Conservation (phyloP, 2,113 vertebrate genomes). For the Scopus umbretta region DNA sequence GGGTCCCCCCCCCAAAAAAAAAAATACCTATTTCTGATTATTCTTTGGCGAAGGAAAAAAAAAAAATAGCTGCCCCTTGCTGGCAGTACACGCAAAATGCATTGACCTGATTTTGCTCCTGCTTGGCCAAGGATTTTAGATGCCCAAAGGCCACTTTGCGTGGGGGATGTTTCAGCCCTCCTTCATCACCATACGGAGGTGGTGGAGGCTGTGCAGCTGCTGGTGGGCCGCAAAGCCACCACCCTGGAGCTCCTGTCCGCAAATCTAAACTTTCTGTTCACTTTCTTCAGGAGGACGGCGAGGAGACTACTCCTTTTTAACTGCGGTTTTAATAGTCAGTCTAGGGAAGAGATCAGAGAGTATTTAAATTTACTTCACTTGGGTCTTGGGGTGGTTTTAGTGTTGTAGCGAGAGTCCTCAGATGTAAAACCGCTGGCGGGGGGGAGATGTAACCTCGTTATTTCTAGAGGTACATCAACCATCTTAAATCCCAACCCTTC, state of each 20-base stretch:
- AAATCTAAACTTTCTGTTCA: fast-evolving
- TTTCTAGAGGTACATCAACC: too few species aligned
- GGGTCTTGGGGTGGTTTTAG: background rate
- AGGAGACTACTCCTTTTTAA: too few species aligned
- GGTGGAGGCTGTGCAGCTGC: background rate
- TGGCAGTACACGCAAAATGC: too few species aligned
- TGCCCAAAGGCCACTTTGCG: fast-evolving
- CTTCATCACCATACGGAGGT: fast-evolving
- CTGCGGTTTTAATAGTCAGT: background rate
- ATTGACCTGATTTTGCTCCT: too few species aligned
- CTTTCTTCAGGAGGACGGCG: too few species aligned
- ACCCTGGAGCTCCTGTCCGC: fast-evolving
- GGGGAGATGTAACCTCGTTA: background rate
- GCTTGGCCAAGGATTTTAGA: background rate
- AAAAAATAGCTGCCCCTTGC: background rate
- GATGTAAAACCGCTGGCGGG: background rate
- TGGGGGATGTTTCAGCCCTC: background rate
- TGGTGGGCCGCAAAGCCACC: background rate
- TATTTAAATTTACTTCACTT: background rate
- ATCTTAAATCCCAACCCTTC: background rate
- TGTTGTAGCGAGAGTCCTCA: background rate
- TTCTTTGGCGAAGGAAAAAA: fast-evolving
- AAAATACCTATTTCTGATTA: background rate
- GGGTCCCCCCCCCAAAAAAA: too few species aligned
- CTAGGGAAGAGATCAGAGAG: background rate